Evolutionary conservation across 2,113 vertebrate genomes (phyloP).

Genomic region (Siniperca knerii): DNA sequence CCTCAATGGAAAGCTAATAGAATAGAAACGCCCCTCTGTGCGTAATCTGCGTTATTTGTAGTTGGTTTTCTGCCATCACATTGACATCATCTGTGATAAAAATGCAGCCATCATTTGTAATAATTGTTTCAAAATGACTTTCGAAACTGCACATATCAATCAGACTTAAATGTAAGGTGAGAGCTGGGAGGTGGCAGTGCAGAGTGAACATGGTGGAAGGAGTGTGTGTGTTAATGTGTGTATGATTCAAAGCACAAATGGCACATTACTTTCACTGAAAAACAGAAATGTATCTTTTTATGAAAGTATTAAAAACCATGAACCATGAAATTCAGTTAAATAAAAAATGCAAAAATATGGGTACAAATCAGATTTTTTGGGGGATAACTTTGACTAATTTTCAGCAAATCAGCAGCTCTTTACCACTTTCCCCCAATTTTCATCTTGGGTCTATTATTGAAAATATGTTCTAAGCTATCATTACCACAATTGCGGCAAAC

Average conservation of each 20-base stretch:
- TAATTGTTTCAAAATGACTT: not conserved
- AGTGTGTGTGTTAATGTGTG: not conserved
- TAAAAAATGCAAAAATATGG: not conserved
- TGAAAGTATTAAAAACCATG: not conserved
- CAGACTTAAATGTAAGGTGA: not conserved
- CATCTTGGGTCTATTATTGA: not conserved
- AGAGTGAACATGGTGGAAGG: not conserved
- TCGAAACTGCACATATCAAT: not conserved
- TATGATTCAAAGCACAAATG: conserved; percentile 3
- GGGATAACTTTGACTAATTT: too few relatives aligned
- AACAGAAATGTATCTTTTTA: not conserved
- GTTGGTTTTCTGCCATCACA: not conserved
- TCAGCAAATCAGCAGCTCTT: not conserved
- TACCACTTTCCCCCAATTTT: not conserved
- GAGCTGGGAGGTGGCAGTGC: not conserved
- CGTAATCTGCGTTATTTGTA: not conserved
- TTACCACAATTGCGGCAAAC: not conserved
- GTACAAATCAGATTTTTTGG: too few relatives aligned
- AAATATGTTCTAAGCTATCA: conserved; percentile 7
- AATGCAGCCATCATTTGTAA: not conserved
- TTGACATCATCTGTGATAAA: conserved; percentile 13
- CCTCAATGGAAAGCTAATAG: not conserved
- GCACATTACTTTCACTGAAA: not conserved
- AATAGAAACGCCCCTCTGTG: not conserved
- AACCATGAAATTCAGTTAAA: not conserved